These are phyloP conservation scores for Phaethon lepturus DNA, from an alignment of 2,113 vertebrate genomes.

Conservation along the genomic window DNA sequence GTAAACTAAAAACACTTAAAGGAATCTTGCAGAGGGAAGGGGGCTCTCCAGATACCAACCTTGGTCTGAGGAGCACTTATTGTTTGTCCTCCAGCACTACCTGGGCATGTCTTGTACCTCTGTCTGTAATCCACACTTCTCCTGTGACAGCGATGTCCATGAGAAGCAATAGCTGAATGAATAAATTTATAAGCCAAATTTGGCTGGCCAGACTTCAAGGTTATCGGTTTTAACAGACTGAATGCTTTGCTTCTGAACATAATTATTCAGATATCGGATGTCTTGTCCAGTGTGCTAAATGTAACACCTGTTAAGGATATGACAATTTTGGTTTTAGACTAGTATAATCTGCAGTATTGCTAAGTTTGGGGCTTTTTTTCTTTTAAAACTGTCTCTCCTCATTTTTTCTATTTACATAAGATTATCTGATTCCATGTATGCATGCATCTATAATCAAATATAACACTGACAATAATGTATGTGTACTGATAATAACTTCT, in stretches of 20 bases:
- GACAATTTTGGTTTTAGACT: neutral
- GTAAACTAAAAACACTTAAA: neutral
- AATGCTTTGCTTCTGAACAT: conserved; percentile 33
- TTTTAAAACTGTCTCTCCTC: neutral
- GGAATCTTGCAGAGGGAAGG: neutral
- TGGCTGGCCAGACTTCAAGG: neutral
- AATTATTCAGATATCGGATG: neutral
- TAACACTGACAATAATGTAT: neutral
- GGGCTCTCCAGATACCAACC: conserved; percentile 14
- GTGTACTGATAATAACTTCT: neutral
- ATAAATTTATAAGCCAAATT: neutral
- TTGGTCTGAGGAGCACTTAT: neutral
- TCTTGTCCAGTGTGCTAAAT: neutral
- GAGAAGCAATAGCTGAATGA: neutral
- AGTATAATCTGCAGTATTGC: neutral
- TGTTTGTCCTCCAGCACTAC: neutral
- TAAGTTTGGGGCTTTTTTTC: neutral
- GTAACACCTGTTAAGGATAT: conserved; percentile 18
- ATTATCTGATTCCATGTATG: neutral
- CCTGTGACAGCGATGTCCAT: neutral
- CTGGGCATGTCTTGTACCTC: neutral
- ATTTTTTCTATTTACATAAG: neutral
- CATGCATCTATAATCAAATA: neutral
- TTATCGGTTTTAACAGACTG: neutral
- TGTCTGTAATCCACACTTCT: neutral